phyloP scores from a whole-genome alignment of 2,888 invertebrate species.

The Herminia tarsipennalis region DNA sequence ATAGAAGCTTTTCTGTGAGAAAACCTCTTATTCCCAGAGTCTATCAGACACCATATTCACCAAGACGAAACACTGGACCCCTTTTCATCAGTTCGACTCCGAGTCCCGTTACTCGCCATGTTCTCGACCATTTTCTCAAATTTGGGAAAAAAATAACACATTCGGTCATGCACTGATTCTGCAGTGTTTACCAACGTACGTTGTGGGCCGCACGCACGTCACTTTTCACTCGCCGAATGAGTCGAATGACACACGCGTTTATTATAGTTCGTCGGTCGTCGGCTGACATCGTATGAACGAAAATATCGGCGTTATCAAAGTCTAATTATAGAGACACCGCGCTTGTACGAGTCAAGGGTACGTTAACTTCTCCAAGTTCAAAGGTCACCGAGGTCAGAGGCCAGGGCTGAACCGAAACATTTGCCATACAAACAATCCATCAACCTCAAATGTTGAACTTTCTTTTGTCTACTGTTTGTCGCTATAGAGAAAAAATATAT shows the following conservation, averaged over 20 bases:
- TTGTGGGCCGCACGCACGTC: slow-evolving; percentile 32
- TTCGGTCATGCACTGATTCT: no score
- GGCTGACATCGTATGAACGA: slow-evolving; percentile 46
- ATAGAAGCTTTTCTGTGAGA: no score
- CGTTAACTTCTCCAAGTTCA: slow-evolving; percentile 81
- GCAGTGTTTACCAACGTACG: slow-evolving; percentile 8
- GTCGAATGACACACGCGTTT: slow-evolving; percentile 34
- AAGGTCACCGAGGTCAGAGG: slow-evolving; percentile 77
- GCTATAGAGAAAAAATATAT: neutral
- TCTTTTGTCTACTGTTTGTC: slow-evolving; percentile 25
- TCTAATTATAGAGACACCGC: slow-evolving; percentile 78
- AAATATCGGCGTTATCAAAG: slow-evolving; percentile 66
- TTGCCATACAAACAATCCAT: slow-evolving; percentile 36
- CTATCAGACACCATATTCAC: no score
- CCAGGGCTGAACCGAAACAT: slow-evolving; percentile 64
- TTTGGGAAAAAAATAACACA: no score
- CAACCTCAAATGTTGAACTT: slow-evolving; percentile 31
- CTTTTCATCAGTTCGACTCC: no score
- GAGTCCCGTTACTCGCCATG: no score
- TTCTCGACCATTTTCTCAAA: no score
- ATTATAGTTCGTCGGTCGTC: slow-evolving; percentile 26
- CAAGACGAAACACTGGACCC: no score
- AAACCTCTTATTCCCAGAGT: no score
- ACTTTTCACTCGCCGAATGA: slow-evolving; percentile 25
- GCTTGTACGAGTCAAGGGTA: slow-evolving; percentile 78